phyloP scores from a whole-genome alignment of 2,888 invertebrate species.

The Noctua janthina region DNA sequence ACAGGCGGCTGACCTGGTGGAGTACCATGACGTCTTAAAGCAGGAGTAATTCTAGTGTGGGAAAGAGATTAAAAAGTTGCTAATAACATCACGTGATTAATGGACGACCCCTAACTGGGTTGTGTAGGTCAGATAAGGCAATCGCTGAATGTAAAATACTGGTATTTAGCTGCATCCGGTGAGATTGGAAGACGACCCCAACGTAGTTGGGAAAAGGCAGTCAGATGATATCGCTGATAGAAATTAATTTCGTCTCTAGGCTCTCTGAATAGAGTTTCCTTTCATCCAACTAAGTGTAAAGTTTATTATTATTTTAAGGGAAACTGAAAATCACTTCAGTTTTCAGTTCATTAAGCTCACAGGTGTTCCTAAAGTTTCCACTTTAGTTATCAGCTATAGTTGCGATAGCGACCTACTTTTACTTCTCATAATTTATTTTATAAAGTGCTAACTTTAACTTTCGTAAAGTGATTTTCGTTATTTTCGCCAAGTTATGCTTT shows the following conservation, averaged over 20 bases:
- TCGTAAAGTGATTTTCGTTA: slow-evolving; percentile 21
- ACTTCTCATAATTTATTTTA: slow-evolving; percentile 45
- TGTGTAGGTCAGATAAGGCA: neutral
- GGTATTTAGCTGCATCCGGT: neutral
- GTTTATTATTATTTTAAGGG: slow-evolving; percentile 19
- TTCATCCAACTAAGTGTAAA: slow-evolving; percentile 19
- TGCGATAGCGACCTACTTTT: slow-evolving; percentile 47
- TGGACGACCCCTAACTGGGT: neutral
- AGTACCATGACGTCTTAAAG: too few relatives aligned
- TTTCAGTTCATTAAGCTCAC: slow-evolving; percentile 54
- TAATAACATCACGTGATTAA: too few relatives aligned
- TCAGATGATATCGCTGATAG: neutral
- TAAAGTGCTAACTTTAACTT: slow-evolving; percentile 40
- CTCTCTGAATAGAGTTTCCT: neutral
- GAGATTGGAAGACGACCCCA: neutral
- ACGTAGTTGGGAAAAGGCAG: neutral
- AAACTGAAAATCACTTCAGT: slow-evolving; percentile 56
- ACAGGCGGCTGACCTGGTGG: neutral
- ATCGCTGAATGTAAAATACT: neutral
- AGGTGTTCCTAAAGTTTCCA: slow-evolving; percentile 56
- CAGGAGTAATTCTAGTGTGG: too few relatives aligned
- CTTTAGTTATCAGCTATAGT: slow-evolving; percentile 54
- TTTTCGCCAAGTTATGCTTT: slow-evolving; percentile 14
- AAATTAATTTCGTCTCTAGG: neutral
- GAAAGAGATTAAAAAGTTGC: too few relatives aligned